Conservation (phyloP, 2,888 invertebrate genomes). For the Eubasilissa splendida region DNA sequence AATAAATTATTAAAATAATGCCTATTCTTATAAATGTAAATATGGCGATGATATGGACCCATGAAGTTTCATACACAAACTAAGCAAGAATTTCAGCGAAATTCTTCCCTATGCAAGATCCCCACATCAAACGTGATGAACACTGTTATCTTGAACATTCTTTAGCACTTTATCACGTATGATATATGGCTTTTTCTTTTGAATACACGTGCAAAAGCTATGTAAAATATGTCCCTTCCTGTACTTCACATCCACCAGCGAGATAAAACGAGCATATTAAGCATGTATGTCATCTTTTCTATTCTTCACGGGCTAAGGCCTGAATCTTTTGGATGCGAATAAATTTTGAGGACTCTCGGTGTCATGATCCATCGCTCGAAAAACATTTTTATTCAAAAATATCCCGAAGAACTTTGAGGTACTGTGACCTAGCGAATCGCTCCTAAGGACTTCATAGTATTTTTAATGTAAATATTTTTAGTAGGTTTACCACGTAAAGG, state of each 20-base stretch:
- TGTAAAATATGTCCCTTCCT: constrained; percentile 52
- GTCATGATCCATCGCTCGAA: constrained; percentile 21
- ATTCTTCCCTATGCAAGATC: constrained; percentile 42
- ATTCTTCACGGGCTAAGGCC: constrained; percentile 7
- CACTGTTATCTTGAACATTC: constrained; percentile 56
- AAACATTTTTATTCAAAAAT: constrained; percentile 5
- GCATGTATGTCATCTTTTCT: constrained; percentile 35
- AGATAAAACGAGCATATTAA: constrained; percentile 41
- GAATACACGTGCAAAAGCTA: constrained; percentile 45
- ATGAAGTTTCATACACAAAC: constrained; percentile 3
- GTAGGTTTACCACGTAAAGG: too few relatives aligned
- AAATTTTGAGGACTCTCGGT: constrained; percentile 26
- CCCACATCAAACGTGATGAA: constrained; percentile 53
- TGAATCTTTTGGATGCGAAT: constrained; percentile 35
- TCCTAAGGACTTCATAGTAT: too few relatives aligned
- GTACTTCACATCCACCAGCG: constrained; percentile 39
- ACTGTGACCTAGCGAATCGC: too few relatives aligned
- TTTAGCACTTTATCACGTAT: constrained; percentile 56
- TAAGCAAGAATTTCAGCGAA: constrained; percentile 18
- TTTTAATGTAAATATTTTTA: too few relatives aligned
- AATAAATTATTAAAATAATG: too few relatives aligned
- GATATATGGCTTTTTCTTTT: constrained; percentile 51
- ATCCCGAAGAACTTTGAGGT: background rate
- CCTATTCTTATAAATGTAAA: too few relatives aligned
- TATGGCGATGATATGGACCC: background rate